Conservation (phyloP, 2,888 invertebrate species). For the Coleophora flavipennella region DNA sequence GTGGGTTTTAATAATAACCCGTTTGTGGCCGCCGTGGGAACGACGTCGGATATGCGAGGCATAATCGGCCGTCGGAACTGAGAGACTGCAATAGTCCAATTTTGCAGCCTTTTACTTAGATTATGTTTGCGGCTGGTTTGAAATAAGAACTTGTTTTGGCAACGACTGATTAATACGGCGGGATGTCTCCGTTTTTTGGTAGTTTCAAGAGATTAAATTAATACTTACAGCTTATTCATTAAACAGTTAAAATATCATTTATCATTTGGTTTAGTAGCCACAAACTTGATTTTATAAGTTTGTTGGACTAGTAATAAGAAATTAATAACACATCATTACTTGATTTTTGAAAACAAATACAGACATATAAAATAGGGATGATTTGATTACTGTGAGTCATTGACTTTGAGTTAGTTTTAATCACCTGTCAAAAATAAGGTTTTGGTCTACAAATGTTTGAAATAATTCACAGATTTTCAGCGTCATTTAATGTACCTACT, state of each 20-base stretch:
- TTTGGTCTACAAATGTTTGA: too few species aligned
- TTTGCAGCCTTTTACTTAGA: slow-evolving; percentile 71
- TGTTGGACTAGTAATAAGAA: too few species aligned
- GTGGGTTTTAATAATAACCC: slow-evolving; percentile 70
- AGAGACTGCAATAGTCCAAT: slow-evolving; percentile 70
- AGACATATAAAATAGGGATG: too few species aligned
- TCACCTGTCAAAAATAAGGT: too few species aligned
- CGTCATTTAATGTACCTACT: too few species aligned
- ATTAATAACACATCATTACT: too few species aligned
- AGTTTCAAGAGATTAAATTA: slow-evolving; percentile 17
- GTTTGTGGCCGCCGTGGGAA: slow-evolving; percentile 69
- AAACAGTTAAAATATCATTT: neutral
- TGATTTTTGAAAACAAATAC: too few species aligned
- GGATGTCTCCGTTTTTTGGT: slow-evolving; percentile 20
- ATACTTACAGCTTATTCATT: neutral
- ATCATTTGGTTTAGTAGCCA: neutral
- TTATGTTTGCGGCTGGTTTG: slow-evolving; percentile 47
- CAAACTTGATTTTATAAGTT: neutral
- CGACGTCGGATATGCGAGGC: slow-evolving; percentile 68
- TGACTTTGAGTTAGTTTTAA: too few species aligned
- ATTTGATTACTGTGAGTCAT: too few species aligned
- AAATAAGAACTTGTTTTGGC: slow-evolving; percentile 45
- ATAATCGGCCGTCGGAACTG: slow-evolving; percentile 67
- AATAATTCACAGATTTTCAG: too few species aligned
- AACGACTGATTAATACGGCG: slow-evolving; percentile 24